Evolutionary conservation across 2,888 invertebrate genomes (phyloP).

Genomic region (Papilio gigon): DNA sequence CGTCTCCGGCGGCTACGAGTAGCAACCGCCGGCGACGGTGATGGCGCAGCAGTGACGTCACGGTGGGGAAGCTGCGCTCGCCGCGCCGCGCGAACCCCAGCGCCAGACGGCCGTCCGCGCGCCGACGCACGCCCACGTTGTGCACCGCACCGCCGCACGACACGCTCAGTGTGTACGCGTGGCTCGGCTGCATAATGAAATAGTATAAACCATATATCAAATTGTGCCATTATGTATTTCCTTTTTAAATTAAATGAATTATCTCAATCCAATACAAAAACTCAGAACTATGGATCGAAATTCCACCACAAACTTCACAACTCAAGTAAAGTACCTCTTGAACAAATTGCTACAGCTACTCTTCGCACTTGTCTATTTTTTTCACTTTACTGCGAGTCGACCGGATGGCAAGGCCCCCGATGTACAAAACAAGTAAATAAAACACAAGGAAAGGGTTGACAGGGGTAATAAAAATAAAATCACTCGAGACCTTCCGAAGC

Average conservation of each 20-base stretch:
- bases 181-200: constrained; percentile 61
- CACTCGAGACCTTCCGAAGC: constrained; percentile 25
- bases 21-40: constrained; percentile 80
- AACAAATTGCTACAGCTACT: neutral
- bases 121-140: constrained; percentile 81
- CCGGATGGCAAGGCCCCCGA: neutral
- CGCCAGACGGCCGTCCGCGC: constrained; percentile 79
- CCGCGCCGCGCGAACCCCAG: constrained; percentile 80
- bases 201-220: too few species aligned
- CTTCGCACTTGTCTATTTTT: neutral
- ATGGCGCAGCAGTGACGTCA: constrained; percentile 79
- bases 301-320: too few species aligned
- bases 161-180: constrained; percentile 81
- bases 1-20: constrained; percentile 76
- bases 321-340: too few species aligned
- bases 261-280: too few species aligned
- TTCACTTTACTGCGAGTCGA: neutral
- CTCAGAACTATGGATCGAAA: too few species aligned
- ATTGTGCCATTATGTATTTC: too few species aligned
- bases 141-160: constrained; percentile 79
- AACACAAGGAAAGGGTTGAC: constrained; percentile 35
- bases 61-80: constrained; percentile 78
- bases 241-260: too few species aligned
- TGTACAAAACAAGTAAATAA: constrained; percentile 31
- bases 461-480: constrained; percentile 37